Evolutionary conservation across 92 coral and sea anemone species (phyloP), one percentile per base, ranked within the genome.

Genomic region (Muricea muricata): DNA sequence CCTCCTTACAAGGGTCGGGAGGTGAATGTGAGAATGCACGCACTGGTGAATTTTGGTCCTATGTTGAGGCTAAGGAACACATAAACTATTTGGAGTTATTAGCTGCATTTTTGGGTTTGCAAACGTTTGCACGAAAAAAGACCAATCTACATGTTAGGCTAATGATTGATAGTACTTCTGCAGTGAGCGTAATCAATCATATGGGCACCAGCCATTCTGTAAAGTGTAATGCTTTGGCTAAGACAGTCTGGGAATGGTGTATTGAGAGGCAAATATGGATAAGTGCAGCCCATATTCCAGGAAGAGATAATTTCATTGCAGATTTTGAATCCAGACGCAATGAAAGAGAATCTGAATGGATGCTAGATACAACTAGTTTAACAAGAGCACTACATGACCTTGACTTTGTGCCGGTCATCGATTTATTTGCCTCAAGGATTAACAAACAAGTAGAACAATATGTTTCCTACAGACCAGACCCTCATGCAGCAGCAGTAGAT

Each of bases 341-440:
- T 12, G 12, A 13, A 32, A 14, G 42, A 9, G 1, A 57, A 28
- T 70, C 76, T 1, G 88, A 84, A 41, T 73, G 82, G 82, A 84
- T 73, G 82, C 0, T 84, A n/a, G 25, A 84, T 33, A 58, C 14
- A 11, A 3, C 18, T 39, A 52, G 39, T 30, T 29, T 58, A 13
- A 15, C 20, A 13, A 60, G 37, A 29, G 26, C 88, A 28, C 45
- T 88, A 9, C 18, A 15, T 9, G 67, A 58, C 11, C 24, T 83
- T 29, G 48, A 47, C 30, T 75, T 82, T 57, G 20, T 18, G 21
- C 58, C 78, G 41, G 83, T 70, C 25, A 69, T 83, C 45, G 80
- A 83, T 21, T 34, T 89, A 47, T 78, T 84, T 72, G 86, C 89
- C 17, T 89, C 89, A 12, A 58, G 86, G 11, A 29, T 89, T 9